Evolutionary conservation across 2,888 invertebrate genomes (phyloP).

Genomic region (Diachrysia chrysitis): DNA sequence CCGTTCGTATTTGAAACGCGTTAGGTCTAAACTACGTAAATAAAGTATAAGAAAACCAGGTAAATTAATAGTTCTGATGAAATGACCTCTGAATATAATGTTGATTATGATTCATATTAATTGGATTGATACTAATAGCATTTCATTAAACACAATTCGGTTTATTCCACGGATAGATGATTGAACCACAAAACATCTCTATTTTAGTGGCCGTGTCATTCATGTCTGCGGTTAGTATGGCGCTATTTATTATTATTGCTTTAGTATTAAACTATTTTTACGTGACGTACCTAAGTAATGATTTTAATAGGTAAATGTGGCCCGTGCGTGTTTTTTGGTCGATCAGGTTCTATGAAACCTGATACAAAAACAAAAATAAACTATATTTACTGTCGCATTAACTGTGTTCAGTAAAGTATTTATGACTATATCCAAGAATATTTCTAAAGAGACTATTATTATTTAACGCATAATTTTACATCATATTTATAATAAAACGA

Average conservation of each 20-base stretch:
- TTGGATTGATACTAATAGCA: conserved; percentile 24
- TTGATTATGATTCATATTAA: conserved; percentile 43
- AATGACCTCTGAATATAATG: conserved; percentile 44
- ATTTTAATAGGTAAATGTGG: too few relatives aligned
- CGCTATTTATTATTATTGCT: conserved; percentile 17
- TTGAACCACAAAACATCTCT: conserved; percentile 35
- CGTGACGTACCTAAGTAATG: neutral
- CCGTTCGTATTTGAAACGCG: neutral
- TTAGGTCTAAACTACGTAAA: neutral
- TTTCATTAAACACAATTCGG: conserved; percentile 46
- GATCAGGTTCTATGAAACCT: neutral
- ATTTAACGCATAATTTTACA: too few relatives aligned
- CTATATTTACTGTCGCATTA: neutral
- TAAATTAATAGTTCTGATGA: conserved; percentile 32
- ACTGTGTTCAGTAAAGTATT: too few relatives aligned
- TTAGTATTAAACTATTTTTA: conserved; percentile 19
- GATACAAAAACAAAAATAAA: neutral
- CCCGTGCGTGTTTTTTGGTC: neutral
- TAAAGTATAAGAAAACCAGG: conserved; percentile 2
- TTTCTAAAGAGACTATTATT: too few relatives aligned
- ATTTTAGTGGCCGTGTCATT: conserved; percentile 40
- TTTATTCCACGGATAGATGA: conserved; percentile 40
- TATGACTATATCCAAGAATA: too few relatives aligned
- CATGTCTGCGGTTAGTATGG: conserved; percentile 39
- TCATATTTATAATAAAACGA: neutral